Evolutionary conservation across 2,888 invertebrate genomes (phyloP).

Genomic region (Xylocampa areola): DNA sequence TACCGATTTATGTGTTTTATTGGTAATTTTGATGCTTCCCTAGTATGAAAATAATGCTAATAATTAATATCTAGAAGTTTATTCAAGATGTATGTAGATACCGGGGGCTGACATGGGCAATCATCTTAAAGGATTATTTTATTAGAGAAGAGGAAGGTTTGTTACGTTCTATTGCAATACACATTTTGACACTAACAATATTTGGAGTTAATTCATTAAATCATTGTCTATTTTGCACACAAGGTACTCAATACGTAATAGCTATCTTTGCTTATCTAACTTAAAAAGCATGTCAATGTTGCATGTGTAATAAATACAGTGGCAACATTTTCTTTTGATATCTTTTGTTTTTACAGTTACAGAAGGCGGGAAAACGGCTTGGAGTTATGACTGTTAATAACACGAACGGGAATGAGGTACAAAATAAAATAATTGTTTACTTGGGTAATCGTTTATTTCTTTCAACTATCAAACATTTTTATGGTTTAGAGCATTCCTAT

Average conservation of each 20-base stretch:
- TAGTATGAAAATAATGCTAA: too few species aligned
- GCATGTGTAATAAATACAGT: too few species aligned
- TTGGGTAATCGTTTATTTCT: slow-evolving; percentile 45
- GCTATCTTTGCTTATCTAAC: neutral
- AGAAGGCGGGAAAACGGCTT: slow-evolving; percentile 53
- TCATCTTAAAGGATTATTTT: too few species aligned
- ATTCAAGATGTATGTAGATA: too few species aligned
- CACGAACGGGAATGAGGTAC: slow-evolving; percentile 33
- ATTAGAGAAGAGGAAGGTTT: too few species aligned
- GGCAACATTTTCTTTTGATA: slow-evolving; percentile 8
- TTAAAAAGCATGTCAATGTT: too few species aligned
- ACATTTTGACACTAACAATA: neutral
- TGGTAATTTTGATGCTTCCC: slow-evolving; percentile 24
- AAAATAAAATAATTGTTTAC: slow-evolving; percentile 39
- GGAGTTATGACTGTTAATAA: slow-evolving; percentile 47
- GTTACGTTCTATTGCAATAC: neutral
- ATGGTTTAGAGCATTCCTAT: slow-evolving; percentile 4
- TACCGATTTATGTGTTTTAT: slow-evolving; percentile 67
- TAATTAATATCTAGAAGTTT: too few species aligned
- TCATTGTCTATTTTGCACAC: neutral
- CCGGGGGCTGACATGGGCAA: too few species aligned
- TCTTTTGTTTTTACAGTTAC: slow-evolving; percentile 42
- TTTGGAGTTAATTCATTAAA: too few species aligned
- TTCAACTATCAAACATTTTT: slow-evolving; percentile 35
- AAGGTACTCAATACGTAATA: neutral